These are phyloP conservation scores for Alouatta palliata DNA, from an alignment of 2,113 vertebrate species.

Conservation along the genomic window DNA sequence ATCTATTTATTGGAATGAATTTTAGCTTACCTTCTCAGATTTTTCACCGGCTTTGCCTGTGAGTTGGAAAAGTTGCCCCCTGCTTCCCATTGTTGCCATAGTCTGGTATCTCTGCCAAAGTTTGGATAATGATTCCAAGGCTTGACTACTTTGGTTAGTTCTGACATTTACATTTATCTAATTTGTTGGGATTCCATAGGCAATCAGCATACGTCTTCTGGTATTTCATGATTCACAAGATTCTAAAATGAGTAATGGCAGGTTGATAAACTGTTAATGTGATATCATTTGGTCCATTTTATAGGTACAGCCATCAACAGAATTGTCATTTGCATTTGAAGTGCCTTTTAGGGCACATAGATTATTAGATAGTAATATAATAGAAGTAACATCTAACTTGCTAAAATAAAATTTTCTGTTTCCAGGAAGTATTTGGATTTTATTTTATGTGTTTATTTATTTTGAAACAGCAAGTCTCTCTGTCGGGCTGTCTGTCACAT, in stretches of 20 bases:
- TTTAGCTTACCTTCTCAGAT: neutral
- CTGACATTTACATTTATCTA: neutral
- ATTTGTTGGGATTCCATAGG: neutral
- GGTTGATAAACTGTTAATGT: neutral
- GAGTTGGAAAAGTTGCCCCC: neutral
- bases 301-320: neutral
- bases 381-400: conserved; percentile 6
- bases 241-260: neutral
- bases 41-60: neutral
- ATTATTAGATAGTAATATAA: neutral
- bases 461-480: too few species aligned
- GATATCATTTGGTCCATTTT: neutral
- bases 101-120: neutral
- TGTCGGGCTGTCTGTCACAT: too few species aligned
- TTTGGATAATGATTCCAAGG: neutral
- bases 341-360: neutral
- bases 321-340: neutral
- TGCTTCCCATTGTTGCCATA: neutral
- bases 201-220: neutral
- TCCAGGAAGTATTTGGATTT: neutral
- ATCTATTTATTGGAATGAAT: neutral
- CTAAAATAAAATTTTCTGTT: conserved; percentile 20
- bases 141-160: neutral
- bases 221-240: neutral
- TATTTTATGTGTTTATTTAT: too few species aligned